Evolutionary conservation across 2,113 vertebrate genomes (phyloP).

Genomic region (Manacus vitellinus): DNA sequence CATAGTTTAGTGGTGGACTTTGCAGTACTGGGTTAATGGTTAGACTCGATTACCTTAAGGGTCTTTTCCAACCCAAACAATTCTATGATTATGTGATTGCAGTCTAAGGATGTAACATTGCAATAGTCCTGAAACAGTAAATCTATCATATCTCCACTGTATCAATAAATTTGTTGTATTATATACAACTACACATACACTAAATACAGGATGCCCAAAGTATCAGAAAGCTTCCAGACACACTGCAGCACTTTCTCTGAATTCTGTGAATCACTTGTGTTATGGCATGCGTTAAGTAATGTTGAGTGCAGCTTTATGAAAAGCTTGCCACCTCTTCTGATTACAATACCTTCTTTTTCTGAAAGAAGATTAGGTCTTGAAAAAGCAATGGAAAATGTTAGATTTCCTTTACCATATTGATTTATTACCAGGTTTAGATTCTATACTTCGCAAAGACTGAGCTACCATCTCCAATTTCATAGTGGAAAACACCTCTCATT

Average conservation of each 20-base stretch:
- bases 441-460: background rate
- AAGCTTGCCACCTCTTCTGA: background rate
- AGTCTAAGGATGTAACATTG: accelerated
- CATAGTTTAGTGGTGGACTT: background rate
- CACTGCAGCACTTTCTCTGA: background rate
- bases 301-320: background rate
- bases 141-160: background rate
- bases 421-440: background rate
- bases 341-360: background rate
- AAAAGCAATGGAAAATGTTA: background rate
- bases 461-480: background rate
- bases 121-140: background rate
- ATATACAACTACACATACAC: background rate
- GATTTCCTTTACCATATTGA: background rate
- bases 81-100: background rate
- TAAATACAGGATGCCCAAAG: background rate
- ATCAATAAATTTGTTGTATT: background rate
- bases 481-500: background rate
- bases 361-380: background rate
- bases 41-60: background rate
- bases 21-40: background rate
- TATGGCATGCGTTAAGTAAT: accelerated
- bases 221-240: background rate
- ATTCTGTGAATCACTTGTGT: background rate
- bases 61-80: background rate